Percentiles rank a stretch among this genome's conserved stretches.
Evolutionary conservation across 30 jellyfish, hydroid and myxozoan genomes (phyloP).

Genomic region (Hydractinia symbiolongicarpus): DNA sequence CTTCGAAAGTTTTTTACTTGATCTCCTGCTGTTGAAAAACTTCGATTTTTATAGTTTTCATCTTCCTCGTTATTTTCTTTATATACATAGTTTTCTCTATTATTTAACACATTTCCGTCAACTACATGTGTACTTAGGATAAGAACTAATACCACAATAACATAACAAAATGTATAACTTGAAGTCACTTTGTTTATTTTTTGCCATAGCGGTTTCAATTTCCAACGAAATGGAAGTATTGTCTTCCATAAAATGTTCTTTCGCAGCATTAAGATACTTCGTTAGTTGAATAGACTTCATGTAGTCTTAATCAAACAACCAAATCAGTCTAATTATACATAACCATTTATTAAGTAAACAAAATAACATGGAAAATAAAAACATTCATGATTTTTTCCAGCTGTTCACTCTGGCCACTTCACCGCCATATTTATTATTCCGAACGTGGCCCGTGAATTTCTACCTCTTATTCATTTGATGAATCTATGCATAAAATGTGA

Average conservation of each 20-base stretch:
- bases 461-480: not conserved
- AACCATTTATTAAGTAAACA: too few relatives aligned
- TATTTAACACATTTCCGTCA: conserved; percentile 3
- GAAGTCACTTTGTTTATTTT: not conserved
- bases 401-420: conserved; percentile 21
- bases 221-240: conserved; percentile 4
- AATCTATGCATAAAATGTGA: not conserved
- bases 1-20: conserved; percentile 27
- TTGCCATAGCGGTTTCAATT: not conserved
- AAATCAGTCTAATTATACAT: too few relatives aligned
- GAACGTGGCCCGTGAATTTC: conserved; percentile 12
- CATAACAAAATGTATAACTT: not conserved
- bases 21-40: conserved; percentile 21
- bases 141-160: not conserved
- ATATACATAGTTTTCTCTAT: not conserved
- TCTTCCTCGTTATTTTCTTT: conserved; percentile 6
- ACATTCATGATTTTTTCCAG: not conserved
- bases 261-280: conserved; percentile 9
- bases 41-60: not conserved
- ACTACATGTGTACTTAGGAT: not conserved
- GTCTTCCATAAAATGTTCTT: conserved; percentile 14
- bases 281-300: not conserved
- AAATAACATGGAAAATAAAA: too few relatives aligned
- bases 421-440: conserved; percentile 19
- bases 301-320: not conserved